A percentile compares a stretch with the other conserved stretches of the same genome.
phyloP scores from a whole-genome alignment of 2,888 invertebrate genomes.

The Drosophila kambysellisi region DNA sequence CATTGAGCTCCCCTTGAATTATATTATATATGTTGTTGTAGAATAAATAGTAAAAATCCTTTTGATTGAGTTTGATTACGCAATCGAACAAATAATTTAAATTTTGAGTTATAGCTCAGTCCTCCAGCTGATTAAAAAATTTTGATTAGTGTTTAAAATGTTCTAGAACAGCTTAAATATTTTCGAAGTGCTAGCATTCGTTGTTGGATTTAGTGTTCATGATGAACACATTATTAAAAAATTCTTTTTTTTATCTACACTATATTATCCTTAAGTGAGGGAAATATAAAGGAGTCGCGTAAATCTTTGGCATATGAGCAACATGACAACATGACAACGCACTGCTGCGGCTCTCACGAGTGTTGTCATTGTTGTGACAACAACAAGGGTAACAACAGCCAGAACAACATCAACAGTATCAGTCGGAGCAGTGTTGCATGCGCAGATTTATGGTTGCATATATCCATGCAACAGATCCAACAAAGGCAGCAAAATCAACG shows the following conservation, averaged over 20 bases:
- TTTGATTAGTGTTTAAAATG: too few species aligned
- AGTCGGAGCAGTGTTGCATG: conserved; percentile 21
- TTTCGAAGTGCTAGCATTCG: not conserved
- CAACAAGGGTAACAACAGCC: not conserved
- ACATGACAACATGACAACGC: conserved; percentile 50
- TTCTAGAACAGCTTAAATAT: not conserved
- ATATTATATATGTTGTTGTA: too few species aligned
- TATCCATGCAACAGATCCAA: conserved; percentile 1
- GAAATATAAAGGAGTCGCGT: conserved; percentile 11
- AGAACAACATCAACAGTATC: conserved; percentile 5
- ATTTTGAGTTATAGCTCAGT: not conserved
- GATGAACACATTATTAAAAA: too few species aligned
- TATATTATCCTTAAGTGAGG: conserved; percentile 1
- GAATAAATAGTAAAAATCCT: not conserved
- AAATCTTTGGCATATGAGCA: conserved; percentile 34
- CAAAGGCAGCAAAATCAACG: conserved; percentile 3
- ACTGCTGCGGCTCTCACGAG: conserved; percentile 17
- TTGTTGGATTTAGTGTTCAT: too few species aligned
- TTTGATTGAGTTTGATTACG: not conserved
- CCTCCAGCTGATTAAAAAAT: too few species aligned
- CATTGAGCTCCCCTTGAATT: too few species aligned
- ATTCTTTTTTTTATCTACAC: not conserved
- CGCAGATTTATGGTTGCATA: conserved; percentile 58
- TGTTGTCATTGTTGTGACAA: conserved; percentile 34
- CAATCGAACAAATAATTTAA: not conserved